phyloP scores from a whole-genome alignment of 2,888 invertebrate species.

The Synergus itoensis region DNA sequence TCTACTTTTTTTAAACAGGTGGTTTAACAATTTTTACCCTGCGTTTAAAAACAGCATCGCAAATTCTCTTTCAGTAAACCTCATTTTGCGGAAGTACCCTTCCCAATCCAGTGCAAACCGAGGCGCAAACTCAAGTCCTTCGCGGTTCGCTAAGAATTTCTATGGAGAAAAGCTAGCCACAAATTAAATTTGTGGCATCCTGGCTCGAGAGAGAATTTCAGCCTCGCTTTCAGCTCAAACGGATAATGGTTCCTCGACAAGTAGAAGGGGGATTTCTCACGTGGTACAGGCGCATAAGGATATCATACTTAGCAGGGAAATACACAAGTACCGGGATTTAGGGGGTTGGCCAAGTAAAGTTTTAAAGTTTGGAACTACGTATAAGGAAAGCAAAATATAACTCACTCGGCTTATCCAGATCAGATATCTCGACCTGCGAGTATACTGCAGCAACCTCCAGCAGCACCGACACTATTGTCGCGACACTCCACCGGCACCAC shows the following conservation, averaged over 20 bases:
- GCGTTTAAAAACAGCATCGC: neutral
- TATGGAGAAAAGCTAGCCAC: constrained; percentile 1
- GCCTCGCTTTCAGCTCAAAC: neutral
- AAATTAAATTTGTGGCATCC: constrained; percentile 23
- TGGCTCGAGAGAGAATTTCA: neutral
- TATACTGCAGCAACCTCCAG: constrained; percentile 63
- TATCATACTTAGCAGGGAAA: constrained; percentile 53
- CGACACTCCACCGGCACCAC: constrained; percentile 66
- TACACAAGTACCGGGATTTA: neutral
- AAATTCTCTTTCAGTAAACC: neutral
- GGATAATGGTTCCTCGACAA: neutral
- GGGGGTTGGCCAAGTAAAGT: neutral
- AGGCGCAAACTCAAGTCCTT: constrained; percentile 2
- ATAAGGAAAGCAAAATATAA: constrained; percentile 54
- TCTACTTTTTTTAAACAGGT: neutral
- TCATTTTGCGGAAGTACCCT: neutral
- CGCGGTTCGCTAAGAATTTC: constrained; percentile 12
- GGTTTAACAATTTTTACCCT: neutral
- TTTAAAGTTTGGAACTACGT: constrained; percentile 6
- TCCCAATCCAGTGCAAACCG: neutral
- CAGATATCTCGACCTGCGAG: constrained; percentile 69
- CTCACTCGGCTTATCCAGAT: constrained; percentile 75
- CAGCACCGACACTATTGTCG: constrained; percentile 67
- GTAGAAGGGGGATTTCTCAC: neutral
- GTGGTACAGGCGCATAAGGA: constrained; percentile 3